Base-by-base conservation (phyloP, 2,797 vertebrate species). In the Lates japonicus region DNA sequence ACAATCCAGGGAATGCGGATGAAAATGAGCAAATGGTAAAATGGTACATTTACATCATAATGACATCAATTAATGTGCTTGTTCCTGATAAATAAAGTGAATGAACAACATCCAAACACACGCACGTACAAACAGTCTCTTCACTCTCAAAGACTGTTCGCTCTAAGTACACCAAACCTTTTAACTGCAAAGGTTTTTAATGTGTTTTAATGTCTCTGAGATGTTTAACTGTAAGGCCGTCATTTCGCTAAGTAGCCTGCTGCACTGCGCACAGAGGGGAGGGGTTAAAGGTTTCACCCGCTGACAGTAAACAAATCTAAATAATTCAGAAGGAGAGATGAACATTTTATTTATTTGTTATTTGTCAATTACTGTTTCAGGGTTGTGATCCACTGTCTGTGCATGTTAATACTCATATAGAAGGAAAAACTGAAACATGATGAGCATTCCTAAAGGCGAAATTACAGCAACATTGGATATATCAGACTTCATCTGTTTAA, bases 271-370 rank as follows among this genome's bases (percentile, higher is more conserved):
- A 68, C 67, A 62, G 25, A 41, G 60, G 52, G 64, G 69, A 61
- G 63, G 71, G 66, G 44, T 35, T 62, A 13, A 48, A 73, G 10
- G 67, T 49, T 81, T 74, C 46, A 55, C 60, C 70, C 14, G 0
- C 77, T 83, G 87, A 81, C 67, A 85, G 85, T 83, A 91, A 91
- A 85, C 82, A 85, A 88, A 81, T 79, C 69, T 88, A 84, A 90
- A 91, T 92, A 74, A 91, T 91, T 90, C 84, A 92, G 64, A 29
- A 5, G 68, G 7, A 63, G 71, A 81, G 71, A 88, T 73, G 63
- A 81, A 72, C 44, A 19, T 82, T 83, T 76, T 75, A 88, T 88
- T 84, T 85, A 70, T 87, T 69, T 73, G 63, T 78, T 78, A 82
- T 83, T 74, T 65, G 60, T 74, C 76, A 82, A 70, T 84, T 72